Base-by-base conservation (phyloP, 2,797 vertebrate species). In the Poeciliopsis paucimaculata region DNA sequence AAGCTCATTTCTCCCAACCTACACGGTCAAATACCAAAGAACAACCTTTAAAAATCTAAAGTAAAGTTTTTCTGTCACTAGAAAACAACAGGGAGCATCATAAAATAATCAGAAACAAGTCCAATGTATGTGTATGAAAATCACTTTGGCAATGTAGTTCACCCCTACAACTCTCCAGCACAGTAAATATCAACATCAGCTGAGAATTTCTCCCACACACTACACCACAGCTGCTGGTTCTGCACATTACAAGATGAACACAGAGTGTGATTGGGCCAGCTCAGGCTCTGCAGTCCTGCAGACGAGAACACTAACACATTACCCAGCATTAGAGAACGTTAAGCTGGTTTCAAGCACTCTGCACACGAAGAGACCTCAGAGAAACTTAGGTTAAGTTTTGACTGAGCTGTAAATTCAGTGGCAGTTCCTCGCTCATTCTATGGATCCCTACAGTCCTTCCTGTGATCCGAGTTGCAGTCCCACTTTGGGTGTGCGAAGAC, bases 111-210 rank as follows among this genome's bases (percentile, higher is more conserved):
- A 81, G 55, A 79, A 88, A 84, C 2, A 78, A 72, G 76, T 85
- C 83, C 77, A 85, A 31, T 64, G n/a, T 78, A 23, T 70, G 71
- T 64, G 60, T 88, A 93, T 88, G 80, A 92, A 81, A 94, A 94
- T 88, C 91, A 90, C 94, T 95, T 95, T 95, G 95, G 95, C 95
- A 93, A 94, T 81, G 87, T 84, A 77, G 83, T 89, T 88, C 83
- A 87, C 77, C 82, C 87, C 76, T 73, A 86, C 23, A 68, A 86
- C 86, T 88, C 80, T 71, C 43, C 57, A 20, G 57, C 34, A 70
- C 78, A 91, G 92, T 89, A 81, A 80, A 39, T 78, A 62, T 80
- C 87, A 87, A 80, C 86, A 72, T 86, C 84, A 82, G 76, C 77
- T 80, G 78, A 75, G 73, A 82, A 66, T 55, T 71, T 81, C 75